Evolutionary conservation across 2,113 vertebrate genomes (phyloP), one percentile per base, ranked within the genome.

Genomic region (Mus spicilegus): DNA sequence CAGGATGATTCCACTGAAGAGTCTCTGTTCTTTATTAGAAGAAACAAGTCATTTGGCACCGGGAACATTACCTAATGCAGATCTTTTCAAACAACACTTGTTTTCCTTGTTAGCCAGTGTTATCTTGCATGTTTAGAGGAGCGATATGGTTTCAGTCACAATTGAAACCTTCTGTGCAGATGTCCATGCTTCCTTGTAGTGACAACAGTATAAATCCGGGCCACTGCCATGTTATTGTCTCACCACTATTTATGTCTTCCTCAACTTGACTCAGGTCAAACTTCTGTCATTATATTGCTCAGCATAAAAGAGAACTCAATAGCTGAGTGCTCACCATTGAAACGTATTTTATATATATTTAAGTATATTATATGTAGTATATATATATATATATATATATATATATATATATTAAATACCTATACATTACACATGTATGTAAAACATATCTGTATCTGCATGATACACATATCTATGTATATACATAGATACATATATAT

Each of bases 231-330:
- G 65, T 80, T 91, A 92, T 90, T 92, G 81, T 84, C 92, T 88
- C 54, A 39, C 65, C 94, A 46, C 80, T 76, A 95, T 75, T 97
- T 95, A 56, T 77, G 56, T 87, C 91, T 90, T 72, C 33, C 76
- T 46, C 46, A 26, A 63, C 42, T 88, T 33, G 22, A 93, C 20
- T 93, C 42, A 80, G 39, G 26, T 91, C 96, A 96, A 94, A 16
- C 51, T 56, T 67, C 9, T 61, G 39, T 76, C n/a, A 0, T 93
- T 28, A 77, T 78, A 63, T 80, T 80, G 2, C 22, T 95, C 46
- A 67, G 56, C n/a, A 80, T 5, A 39, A 3, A 70, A 96, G 36
- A 95, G 19, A 73, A 72, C 88, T 94, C 67, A 77, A 56, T 56
- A 12, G 20, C 4, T 56, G n/a, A 42, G 28, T 5, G 39, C 24